Percentiles rank a stretch among this genome's conserved stretches.
These are phyloP conservation scores for Euphonia xanthogaster DNA, from an alignment of 2,797 vertebrate genomes.

Conservation along the genomic window DNA sequence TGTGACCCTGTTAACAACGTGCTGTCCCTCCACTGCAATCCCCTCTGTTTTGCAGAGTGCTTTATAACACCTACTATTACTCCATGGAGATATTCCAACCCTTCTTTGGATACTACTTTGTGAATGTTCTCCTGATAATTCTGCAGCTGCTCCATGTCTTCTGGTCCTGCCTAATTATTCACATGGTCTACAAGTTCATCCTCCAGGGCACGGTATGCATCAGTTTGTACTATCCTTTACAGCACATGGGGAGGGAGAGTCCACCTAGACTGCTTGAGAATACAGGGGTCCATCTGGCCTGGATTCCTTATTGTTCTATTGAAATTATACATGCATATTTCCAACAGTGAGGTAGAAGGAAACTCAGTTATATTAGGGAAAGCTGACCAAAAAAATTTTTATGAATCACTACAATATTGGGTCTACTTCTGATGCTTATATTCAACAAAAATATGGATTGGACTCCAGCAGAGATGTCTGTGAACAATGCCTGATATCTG, in stretches of 20 bases:
- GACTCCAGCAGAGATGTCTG: background rate
- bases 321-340: background rate
- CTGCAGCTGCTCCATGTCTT: slow-evolving; percentile 90
- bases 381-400: background rate
- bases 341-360: background rate
- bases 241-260: background rate
- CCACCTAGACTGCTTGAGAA: background rate
- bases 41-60: slow-evolving; percentile 74
- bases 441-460: background rate
- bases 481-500: background rate
- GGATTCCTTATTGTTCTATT: background rate
- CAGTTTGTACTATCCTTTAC: background rate
- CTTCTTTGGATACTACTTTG: slow-evolving; percentile 91
- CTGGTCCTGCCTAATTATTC: slow-evolving; percentile 91
- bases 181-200: slow-evolving; percentile 87
- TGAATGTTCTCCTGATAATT: slow-evolving; percentile 83
- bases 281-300: background rate
- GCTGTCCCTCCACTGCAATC: background rate
- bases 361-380: background rate
- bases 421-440: background rate
- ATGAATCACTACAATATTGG: background rate
- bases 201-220: slow-evolving; percentile 83
- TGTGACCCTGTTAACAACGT: background rate
- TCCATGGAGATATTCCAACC: slow-evolving; percentile 79
- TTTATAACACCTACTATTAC: slow-evolving; percentile 84